phyloP scores from a whole-genome alignment of 2,888 invertebrate genomes.

The Drosophila meridiana region DNA sequence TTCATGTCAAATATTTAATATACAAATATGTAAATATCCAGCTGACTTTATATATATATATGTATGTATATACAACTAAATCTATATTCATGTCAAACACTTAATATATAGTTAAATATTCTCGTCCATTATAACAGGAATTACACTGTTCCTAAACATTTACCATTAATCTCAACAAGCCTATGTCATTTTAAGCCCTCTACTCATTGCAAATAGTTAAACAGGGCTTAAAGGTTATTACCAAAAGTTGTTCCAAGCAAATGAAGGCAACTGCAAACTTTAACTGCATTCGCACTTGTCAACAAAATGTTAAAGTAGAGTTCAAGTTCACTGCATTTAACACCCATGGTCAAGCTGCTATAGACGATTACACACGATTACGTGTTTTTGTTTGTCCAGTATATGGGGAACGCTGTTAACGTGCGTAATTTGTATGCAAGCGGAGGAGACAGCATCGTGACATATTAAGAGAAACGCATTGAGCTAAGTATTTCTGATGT shows the following conservation, averaged over 20 bases:
- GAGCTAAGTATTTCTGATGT: conserved; percentile 4
- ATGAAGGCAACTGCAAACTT: neutral
- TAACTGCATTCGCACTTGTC: neutral
- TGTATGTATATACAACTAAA: neutral
- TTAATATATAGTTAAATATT: neutral
- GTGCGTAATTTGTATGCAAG: conserved; percentile 61
- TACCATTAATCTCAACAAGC: neutral
- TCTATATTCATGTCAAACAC: neutral
- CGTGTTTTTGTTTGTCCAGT: conserved; percentile 23
- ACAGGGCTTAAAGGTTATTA: neutral
- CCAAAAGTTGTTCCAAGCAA: neutral
- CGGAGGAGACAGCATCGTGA: conserved; percentile 27
- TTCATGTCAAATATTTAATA: neutral
- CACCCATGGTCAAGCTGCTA: neutral
- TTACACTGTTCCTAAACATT: neutral
- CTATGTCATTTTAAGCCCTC: neutral
- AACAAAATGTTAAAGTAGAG: neutral
- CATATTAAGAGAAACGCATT: conserved; percentile 16
- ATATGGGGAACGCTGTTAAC: conserved; percentile 5
- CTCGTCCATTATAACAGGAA: neutral
- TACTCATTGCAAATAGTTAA: neutral
- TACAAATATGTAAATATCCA: neutral
- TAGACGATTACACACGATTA: conserved; percentile 18
- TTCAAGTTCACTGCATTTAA: conserved; percentile 55
- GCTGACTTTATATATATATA: neutral